Evolutionary conservation across 2,888 invertebrate genomes (phyloP), one percentile per base, ranked within the genome.

Genomic region (Willowsia nigromaculata): DNA sequence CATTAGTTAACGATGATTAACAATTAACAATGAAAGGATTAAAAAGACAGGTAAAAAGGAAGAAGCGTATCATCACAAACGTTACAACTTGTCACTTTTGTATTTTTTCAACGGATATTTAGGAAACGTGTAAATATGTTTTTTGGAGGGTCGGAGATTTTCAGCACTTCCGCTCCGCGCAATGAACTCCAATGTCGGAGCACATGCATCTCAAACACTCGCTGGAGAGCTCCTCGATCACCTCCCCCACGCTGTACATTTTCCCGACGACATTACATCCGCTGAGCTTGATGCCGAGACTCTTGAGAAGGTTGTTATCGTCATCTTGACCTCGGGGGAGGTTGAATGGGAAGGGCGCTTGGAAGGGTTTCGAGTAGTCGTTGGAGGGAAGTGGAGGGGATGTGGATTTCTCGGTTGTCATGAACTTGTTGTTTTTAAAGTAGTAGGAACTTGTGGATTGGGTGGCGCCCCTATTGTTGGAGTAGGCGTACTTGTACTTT

Each of bases 221-320:
- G 87, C 96, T 96, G 6, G 97, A 97, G 90, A 98, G 94, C 94
- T 98, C 97, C 0, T 96, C 95, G 92, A 98, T 97, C 92, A 97
- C 96, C 93, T 96, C 95, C 3, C 97, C 97, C 11, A 97, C 96
- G 30, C 96, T 95, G 94, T 97, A 97, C 96, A 97, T 97, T 91
- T 96, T 95, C 6, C 98, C 98, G 93, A 97, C 97, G 93, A 98
- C 97, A 94, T 98, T 98, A 93, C 98, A 98, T 0, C 97, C 97
- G 13, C 97, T 97, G 90, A 97, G 94, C 94, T 97, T 97, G n/a
- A 93, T 91, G 18, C 93, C 93, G 71, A 91, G 40, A 50, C 89
- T 78, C 71, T 88, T 80, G 6, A 85, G 68, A 6, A 83, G 78
- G 33, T 53, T 71, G 33, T 53, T 71, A 43, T 91, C 89, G 27